Conservation (phyloP, 1,140 invertebrate genomes). For the Planococcus citri region DNA sequence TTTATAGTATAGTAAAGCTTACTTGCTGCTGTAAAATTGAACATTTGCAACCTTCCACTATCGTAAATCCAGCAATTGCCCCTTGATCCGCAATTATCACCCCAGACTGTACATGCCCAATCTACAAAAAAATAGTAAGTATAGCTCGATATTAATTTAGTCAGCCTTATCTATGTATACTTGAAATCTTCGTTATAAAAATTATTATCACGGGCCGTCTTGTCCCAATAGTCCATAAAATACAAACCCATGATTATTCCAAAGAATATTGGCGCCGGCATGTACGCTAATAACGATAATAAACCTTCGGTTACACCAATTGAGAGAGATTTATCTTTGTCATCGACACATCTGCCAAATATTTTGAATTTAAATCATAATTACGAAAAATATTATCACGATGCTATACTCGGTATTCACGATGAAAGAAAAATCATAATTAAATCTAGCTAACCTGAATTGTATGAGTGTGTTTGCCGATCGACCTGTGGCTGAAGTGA, state of each 20-base stretch:
- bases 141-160: no score
- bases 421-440: neutral
- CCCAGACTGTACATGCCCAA: constrained; percentile 23
- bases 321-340: constrained; percentile 33
- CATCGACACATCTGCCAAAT: constrained; percentile 31
- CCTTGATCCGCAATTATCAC: constrained; percentile 19
- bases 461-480: constrained; percentile 31
- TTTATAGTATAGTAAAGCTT: constrained; percentile 21
- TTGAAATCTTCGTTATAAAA: no score
- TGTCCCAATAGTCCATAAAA: no score
- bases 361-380: neutral
- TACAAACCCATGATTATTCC: constrained; percentile 32
- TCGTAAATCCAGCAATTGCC: constrained; percentile 60
- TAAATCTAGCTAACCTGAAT: constrained; percentile 28
- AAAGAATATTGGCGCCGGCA: constrained; percentile 34
- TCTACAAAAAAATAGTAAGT: constrained; percentile 22
- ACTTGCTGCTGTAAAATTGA: constrained; percentile 53
- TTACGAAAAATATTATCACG: neutral
- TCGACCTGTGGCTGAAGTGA: constrained; percentile 29
- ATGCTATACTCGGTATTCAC: neutral
- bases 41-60: constrained; percentile 48
- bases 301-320: constrained; percentile 32
- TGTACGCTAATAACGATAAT: constrained; percentile 30
- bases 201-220: no score
- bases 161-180: no score